Evolutionary conservation across 2,797 vertebrate genomes (phyloP).

Genomic region (Darevskia mixta): DNA sequence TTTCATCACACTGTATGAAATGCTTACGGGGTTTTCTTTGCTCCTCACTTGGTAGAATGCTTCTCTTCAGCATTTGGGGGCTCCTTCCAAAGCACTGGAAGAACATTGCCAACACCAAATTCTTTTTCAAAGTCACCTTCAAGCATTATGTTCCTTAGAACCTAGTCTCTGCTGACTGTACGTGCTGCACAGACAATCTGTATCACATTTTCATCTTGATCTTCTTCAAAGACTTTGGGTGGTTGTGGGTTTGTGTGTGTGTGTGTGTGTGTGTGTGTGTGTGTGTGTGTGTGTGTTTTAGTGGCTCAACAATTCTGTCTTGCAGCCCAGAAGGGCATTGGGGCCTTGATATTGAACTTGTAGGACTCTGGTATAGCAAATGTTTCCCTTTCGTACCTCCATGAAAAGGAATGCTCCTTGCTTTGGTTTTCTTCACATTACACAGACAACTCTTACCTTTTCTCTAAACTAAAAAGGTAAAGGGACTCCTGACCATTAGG

Average conservation of each 20-base stretch:
- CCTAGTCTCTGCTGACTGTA: not conserved
- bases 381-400: constrained; percentile 24
- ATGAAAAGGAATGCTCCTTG: not conserved
- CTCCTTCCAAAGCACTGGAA: constrained; percentile 38
- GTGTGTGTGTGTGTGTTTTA: no score
- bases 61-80: constrained; percentile 34
- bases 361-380: constrained; percentile 3
- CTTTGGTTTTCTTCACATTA: not conserved
- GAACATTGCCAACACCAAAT: constrained; percentile 13
- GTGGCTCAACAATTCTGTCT: constrained; percentile 56
- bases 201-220: constrained; percentile 50
- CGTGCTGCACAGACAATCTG: not conserved
- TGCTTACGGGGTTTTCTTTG: not conserved
- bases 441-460: not conserved
- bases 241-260: no score
- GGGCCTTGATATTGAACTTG: constrained; percentile 56
- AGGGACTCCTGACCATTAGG: no score
- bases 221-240: constrained; percentile 56
- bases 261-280: no score
- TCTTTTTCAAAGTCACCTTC: constrained; percentile 65
- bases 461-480: not conserved
- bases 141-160: constrained; percentile 48
- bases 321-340: constrained; percentile 47
- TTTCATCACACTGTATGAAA: not conserved
- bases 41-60: not conserved